These are phyloP conservation scores for Cyphomyrus discorhynchus DNA, from an alignment of 2,113 vertebrate species.

Conservation along the genomic window DNA sequence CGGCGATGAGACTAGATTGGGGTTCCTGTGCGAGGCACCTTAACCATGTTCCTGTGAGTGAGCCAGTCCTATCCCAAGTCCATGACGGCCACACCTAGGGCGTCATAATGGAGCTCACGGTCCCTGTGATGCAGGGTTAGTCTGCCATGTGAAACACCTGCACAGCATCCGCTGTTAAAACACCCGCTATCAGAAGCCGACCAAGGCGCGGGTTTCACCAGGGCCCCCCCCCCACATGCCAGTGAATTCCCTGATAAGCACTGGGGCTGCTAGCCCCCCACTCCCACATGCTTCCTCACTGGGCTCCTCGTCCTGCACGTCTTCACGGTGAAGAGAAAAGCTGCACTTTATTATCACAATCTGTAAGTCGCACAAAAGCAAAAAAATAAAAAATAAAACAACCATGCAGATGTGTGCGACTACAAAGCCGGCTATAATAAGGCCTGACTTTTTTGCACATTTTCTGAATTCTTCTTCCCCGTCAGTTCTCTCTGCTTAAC, in stretches of 20 bases:
- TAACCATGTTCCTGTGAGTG: background rate
- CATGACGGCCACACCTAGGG: background rate
- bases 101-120: background rate
- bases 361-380: background rate
- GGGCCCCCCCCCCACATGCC: background rate
- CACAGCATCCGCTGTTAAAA: background rate
- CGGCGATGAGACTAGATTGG: background rate
- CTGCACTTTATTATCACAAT: constrained; percentile 10
- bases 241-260: constrained; percentile 12
- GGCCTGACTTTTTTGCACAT: background rate
- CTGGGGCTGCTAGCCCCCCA: background rate
- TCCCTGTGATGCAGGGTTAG: background rate
- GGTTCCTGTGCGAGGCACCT: background rate
- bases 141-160: background rate
- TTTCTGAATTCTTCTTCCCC: background rate
- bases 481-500: background rate
- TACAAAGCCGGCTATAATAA: background rate
- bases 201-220: background rate
- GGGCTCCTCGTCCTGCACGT: background rate
- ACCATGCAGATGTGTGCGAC: background rate
- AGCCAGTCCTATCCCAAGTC: background rate
- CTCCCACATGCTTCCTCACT: background rate
- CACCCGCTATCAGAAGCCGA: background rate
- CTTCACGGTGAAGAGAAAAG: background rate
- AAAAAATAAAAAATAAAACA: background rate